phyloP scores from a whole-genome alignment of 2,113 vertebrate species.

The Cynopterus brachyotis region DNA sequence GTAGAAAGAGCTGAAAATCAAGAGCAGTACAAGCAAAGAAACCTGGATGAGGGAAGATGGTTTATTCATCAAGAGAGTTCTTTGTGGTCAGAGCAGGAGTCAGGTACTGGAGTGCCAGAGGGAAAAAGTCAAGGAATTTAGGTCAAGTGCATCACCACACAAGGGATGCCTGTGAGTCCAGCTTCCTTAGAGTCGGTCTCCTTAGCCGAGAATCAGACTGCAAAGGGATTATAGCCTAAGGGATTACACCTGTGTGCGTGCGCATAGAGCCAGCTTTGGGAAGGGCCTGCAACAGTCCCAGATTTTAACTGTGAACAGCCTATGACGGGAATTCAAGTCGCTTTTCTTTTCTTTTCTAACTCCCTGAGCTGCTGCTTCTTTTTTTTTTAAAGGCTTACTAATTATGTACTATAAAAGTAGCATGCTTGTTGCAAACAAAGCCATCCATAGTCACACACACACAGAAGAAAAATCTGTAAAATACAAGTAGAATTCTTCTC shows the following conservation, averaged over 20 bases:
- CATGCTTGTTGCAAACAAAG: too few relatives aligned
- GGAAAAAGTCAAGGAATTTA: not conserved
- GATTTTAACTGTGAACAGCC: not conserved
- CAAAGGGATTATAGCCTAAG: not conserved
- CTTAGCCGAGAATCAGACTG: not conserved
- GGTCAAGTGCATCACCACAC: not conserved
- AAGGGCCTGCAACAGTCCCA: not conserved
- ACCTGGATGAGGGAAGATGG: not conserved
- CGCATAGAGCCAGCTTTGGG: not conserved
- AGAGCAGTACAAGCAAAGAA: not conserved
- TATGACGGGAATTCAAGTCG: not conserved
- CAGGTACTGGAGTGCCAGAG: not conserved
- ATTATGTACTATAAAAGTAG: too few relatives aligned
- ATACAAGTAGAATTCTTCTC: too few relatives aligned
- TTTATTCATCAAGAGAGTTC: not conserved
- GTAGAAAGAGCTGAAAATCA: not conserved
- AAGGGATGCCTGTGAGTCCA: not conserved
- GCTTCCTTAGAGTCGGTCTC: not conserved
- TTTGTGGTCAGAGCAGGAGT: not conserved
- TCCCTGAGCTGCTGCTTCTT: not conserved
- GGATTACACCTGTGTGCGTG: too few relatives aligned
- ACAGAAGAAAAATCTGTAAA: too few relatives aligned
- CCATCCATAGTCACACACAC: too few relatives aligned
- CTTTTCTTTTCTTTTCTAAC: not conserved
- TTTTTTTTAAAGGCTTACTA: too few relatives aligned